Evolutionary conservation across 2,113 vertebrate genomes (phyloP), one percentile per base, ranked within the genome.

Genomic region (Physeter macrocephalus): DNA sequence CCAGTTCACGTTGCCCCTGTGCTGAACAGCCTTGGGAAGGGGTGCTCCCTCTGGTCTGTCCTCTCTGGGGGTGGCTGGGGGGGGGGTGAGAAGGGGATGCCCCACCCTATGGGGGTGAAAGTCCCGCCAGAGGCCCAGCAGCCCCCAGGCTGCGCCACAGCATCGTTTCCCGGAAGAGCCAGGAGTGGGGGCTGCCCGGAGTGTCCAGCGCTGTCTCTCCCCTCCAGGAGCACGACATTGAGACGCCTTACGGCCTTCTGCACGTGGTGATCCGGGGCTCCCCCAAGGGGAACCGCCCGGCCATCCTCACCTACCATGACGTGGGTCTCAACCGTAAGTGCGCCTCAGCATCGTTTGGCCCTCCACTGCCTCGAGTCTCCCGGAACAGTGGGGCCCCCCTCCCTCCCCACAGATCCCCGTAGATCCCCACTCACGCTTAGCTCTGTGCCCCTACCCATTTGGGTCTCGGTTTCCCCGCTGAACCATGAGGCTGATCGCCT

Each of bases 301-400:
- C 99, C 52, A 99, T 99, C 98, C 99, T 99, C 97, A 99, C 99
- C 54, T 99, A 99, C 98, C 99, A 99, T 0, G 99, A 99, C 2
- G 99, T 99, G 96, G 99, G 99, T 62, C 99, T 99, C 97, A 99
- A 99, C 98, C 99, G 99, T 99, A 98, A 99, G 99, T 99, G 59
- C 59, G 18, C 8, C 72, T 49, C 8, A 0, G 25, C 52, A 21
- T 23, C 13, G 0, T 4, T 17, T 23, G 1, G 14, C 57, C 41
- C 61, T 36, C 41, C 72, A 41, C 72, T 25, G 29, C 72, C 69
- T 86, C 1, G 0, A 20, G 5, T 67, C 57, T 34, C 4, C 43
- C 1, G 2, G 59, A 36, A 69, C 62, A 25, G 72, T 0, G 2
- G 14, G 41, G 27, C 27, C 39, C 12, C 59, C 71, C 5, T 1